Evolutionary conservation across 2,113 vertebrate species (phyloP), one percentile per base, ranked within the genome.

Genomic region (Sarotherodon lohbergeri): DNA sequence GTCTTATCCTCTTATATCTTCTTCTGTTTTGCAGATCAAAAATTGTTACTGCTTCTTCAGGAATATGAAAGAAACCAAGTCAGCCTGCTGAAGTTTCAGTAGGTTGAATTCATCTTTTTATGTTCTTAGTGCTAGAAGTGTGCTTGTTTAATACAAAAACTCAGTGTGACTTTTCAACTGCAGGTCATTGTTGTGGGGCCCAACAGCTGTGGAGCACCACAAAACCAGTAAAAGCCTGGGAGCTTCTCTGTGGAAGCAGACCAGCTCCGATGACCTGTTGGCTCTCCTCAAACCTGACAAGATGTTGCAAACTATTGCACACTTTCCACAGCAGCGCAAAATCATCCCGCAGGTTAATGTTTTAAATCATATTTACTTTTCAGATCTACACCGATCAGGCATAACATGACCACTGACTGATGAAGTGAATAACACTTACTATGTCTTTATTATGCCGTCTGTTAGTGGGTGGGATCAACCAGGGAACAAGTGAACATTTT

Each of bases 241-340:
- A 27, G 97, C 96, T 61, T 99, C 98, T 0, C 93, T 99, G 36
- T 99, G 99, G 98, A 98, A 98, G 94, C 98, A 98, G 94, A 96
- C 97, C 1, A 97, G 96, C 55, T 95, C 96, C 8, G 98, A 98
- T 24, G 97, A 98, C 78, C 90, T 99, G 71, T 88, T 99, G 86
- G 96, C 97, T 56, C 96, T 99, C 90, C 96, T 99, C 66, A 95
- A 97, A 41, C 46, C 90, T 3, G 97, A 98, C 79, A 96, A 79
- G 78, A 97, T 99, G 97, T 94, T 97, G 88, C 96, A 93, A 71
- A 99, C 98, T 1, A 89, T 98, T 56, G 91, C 97, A 41, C 95
- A 94, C 11, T 99, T 98, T 87, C 98, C 99, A 9, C 98, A 97
- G 91, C 94, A 95, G n/a, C 97, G 96, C 27, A 94, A 52, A 76